A percentile compares a stretch with the other conserved stretches of the same genome.
Evolutionary conservation across 2,797 vertebrate genomes (phyloP).

Genomic region (Brotula barbata): DNA sequence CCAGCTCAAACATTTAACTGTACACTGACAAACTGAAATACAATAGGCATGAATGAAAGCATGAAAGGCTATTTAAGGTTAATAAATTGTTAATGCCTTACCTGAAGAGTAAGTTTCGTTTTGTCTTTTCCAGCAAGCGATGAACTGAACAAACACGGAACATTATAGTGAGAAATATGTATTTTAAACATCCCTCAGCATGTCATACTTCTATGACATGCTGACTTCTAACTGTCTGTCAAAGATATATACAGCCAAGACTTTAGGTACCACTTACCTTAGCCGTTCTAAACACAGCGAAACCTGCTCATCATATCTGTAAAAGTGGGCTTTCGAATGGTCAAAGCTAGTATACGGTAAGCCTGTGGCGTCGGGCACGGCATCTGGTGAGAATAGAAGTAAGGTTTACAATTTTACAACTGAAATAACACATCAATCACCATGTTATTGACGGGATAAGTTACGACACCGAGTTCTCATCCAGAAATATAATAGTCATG

Average conservation of each 20-base stretch:
- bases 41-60: neutral
- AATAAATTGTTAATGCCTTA: constrained; percentile 54
- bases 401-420: neutral
- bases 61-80: neutral
- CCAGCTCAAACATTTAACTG: no score
- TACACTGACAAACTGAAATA: neutral
- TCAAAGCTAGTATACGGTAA: constrained; percentile 93
- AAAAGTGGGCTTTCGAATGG: constrained; percentile 95
- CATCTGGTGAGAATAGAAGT: constrained; percentile 72
- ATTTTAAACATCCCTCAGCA: no score
- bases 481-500: neutral
- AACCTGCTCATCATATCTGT: constrained; percentile 96
- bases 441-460: fast-evolving
- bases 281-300: constrained; percentile 93
- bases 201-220: neutral
- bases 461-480: neutral
- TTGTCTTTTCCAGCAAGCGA: constrained; percentile 89
- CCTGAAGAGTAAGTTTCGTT: constrained; percentile 89
- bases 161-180: no score
- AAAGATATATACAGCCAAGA: neutral
- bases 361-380: constrained; percentile 85
- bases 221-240: neutral
- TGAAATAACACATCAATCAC: neutral
- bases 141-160: constrained; percentile 77
- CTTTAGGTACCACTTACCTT: constrained; percentile 76